Evolutionary conservation across 2,113 vertebrate genomes (phyloP).

Genomic region (Nipponia nippon): DNA sequence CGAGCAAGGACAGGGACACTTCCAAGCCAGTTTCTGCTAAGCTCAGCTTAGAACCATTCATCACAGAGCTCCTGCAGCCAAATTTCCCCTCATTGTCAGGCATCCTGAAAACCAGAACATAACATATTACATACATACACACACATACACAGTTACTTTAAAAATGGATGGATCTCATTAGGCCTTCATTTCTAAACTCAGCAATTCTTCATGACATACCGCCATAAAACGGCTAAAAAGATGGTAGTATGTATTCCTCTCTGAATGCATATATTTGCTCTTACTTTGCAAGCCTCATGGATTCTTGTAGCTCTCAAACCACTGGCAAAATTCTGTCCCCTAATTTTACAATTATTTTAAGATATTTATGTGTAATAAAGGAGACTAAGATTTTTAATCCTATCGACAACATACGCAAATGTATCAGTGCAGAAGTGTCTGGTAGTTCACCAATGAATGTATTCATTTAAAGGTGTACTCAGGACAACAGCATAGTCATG

Average conservation of each 20-base stretch:
- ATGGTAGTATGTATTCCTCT: background rate
- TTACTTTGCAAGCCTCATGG: background rate
- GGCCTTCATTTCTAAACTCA: background rate
- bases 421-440: background rate
- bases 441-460: rapidly evolving
- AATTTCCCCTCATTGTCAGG: background rate
- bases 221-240: background rate
- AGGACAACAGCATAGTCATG: background rate
- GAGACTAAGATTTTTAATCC: background rate
- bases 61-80: background rate
- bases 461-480: background rate
- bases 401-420: rapidly evolving
- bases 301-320: background rate
- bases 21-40: background rate
- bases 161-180: background rate
- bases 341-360: background rate
- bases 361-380: background rate
- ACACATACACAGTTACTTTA: background rate
- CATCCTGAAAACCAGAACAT: background rate
- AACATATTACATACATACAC: background rate
- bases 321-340: background rate
- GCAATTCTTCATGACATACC: background rate
- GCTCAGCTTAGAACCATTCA: background rate
- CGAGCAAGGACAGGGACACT: rapidly evolving
- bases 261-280: background rate